Evolutionary conservation across 2,888 invertebrate species (phyloP).

Genomic region (Orgyia antiqua): DNA sequence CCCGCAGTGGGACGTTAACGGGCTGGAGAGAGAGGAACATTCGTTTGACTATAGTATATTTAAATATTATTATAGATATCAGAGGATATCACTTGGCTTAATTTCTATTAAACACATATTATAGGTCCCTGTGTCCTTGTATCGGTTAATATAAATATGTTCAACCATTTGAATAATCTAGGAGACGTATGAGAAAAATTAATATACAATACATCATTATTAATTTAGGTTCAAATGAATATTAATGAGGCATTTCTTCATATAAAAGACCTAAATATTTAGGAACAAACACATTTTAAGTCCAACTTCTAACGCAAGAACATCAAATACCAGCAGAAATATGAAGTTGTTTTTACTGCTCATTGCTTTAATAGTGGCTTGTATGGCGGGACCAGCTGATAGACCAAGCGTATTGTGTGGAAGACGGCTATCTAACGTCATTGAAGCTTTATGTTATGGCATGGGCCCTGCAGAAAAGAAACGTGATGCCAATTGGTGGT

Average conservation of each 20-base stretch:
- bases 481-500: background rate
- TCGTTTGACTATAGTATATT: too few relatives aligned
- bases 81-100: too few relatives aligned
- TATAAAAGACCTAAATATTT: background rate
- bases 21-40: too few relatives aligned
- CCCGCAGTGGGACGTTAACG: too few relatives aligned
- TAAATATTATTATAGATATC: too few relatives aligned
- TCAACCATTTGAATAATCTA: slow-evolving; percentile 1
- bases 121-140: too few relatives aligned
- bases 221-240: background rate
- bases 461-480: background rate
- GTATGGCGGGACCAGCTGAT: background rate
- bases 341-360: background rate
- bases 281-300: background rate
- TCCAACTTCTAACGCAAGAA: background rate
- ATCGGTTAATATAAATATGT: too few relatives aligned
- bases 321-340: background rate
- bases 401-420: background rate
- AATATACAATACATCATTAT: background rate
- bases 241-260: background rate
- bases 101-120: too few relatives aligned
- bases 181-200: background rate
- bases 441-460: slow-evolving; percentile 1
- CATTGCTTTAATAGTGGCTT: background rate
- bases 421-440: background rate